These are phyloP conservation scores for Pangasius larnaudii DNA, from an alignment of 2,797 vertebrate species.

Conservation along the genomic window DNA sequence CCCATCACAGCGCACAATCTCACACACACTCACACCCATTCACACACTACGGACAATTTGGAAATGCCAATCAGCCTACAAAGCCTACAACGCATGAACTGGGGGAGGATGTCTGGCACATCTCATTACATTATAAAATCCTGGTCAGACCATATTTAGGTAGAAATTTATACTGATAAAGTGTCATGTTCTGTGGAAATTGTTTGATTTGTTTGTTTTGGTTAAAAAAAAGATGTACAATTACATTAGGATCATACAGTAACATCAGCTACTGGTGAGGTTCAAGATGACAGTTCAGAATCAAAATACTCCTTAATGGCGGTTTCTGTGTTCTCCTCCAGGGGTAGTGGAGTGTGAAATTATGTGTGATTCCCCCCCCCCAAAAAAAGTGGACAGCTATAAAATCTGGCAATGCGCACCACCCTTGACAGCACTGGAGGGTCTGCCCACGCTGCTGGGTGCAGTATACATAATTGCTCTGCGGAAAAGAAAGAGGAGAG, in stretches of 20 bases:
- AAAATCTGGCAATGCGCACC: conserved; percentile 14
- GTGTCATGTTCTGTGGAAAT: background rate
- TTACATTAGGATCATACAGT: background rate
- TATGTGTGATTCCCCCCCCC: background rate
- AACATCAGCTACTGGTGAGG: background rate
- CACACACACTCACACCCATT: too few species aligned
- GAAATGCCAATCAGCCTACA: too few species aligned
- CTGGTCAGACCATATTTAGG: background rate
- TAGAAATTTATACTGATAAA: background rate
- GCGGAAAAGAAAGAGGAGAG: background rate
- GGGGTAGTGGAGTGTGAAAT: conserved; percentile 27
- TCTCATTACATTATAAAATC: background rate
- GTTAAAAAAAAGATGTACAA: background rate
- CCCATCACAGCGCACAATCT: too few species aligned
- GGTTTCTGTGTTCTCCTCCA: conserved; percentile 11
- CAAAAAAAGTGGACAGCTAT: background rate
- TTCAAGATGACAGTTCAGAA: background rate
- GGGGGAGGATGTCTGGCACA: background rate
- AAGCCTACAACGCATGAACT: too few species aligned
- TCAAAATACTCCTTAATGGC: background rate
- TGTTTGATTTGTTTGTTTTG: background rate
- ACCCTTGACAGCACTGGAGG: conserved; percentile 4
- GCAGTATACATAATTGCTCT: background rate
- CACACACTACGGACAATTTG: too few species aligned
- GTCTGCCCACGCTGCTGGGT: background rate